A percentile compares a stretch with the other conserved stretches of the same genome.
phyloP scores from a whole-genome alignment of 2,113 vertebrate genomes.

The Syngnathus scovelli region DNA sequence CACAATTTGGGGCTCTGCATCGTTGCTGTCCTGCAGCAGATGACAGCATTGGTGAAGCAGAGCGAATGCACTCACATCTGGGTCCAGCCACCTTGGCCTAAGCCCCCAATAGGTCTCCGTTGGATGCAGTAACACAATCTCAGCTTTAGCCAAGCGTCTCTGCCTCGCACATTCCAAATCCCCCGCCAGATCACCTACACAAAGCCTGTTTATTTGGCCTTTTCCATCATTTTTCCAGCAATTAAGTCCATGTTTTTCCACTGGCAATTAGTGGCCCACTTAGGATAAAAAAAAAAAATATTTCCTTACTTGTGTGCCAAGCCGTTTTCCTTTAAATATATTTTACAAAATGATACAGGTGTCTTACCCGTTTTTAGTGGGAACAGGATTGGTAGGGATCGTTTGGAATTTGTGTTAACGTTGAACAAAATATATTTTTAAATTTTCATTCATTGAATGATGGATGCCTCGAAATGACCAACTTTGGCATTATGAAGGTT shows the following conservation, averaged over 20 bases:
- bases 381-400: too few species aligned
- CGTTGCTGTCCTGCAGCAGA: neutral
- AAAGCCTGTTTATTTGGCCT: conserved; percentile 57
- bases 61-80: conserved; percentile 14
- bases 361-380: too few species aligned
- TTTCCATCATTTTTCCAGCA: conserved; percentile 59
- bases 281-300: conserved; percentile 50
- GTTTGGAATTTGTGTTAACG: too few species aligned
- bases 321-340: neutral
- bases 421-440: too few species aligned
- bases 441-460: too few species aligned
- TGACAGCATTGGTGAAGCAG: conserved; percentile 18
- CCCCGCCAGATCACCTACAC: conserved; percentile 42
- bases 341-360: too few species aligned
- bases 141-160: conserved; percentile 32
- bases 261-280: conserved; percentile 68
- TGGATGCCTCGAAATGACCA: neutral
- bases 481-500: neutral
- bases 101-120: conserved; percentile 16
- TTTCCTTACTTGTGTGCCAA: conserved; percentile 42
- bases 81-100: conserved; percentile 15
- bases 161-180: conserved; percentile 47
- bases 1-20: neutral
- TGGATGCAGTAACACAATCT: conserved; percentile 45
- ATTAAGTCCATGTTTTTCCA: conserved; percentile 66